A percentile compares a stretch with the other conserved stretches of the same genome.
These are phyloP conservation scores for Hedychridium roseum DNA, from an alignment of 2,888 invertebrate species.

Conservation along the genomic window DNA sequence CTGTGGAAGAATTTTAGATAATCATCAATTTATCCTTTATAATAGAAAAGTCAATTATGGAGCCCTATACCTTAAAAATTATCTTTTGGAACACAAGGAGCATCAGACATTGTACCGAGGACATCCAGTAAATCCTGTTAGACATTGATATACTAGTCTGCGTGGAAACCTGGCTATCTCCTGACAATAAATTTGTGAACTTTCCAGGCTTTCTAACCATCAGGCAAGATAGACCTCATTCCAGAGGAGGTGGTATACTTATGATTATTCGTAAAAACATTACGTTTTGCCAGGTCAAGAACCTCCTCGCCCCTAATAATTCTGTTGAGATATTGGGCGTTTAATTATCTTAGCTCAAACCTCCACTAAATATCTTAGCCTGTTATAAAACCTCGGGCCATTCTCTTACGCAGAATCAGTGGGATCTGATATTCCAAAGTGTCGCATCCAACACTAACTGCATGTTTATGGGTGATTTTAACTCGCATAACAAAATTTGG, in stretches of 20 bases:
- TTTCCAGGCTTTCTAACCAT: too few species aligned
- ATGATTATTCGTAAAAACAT: conserved; percentile 13
- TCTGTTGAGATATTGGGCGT: conserved; percentile 9
- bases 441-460: neutral
- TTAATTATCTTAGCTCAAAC: conserved; percentile 1
- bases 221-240: too few species aligned
- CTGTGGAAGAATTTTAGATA: too few species aligned
- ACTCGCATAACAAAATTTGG: conserved; percentile 8
- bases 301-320: neutral
- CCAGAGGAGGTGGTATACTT: conserved; percentile 12
- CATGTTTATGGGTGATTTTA: conserved; percentile 12
- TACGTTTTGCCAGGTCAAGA: conserved; percentile 1
- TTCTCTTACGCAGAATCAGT: conserved; percentile 4
- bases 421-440: conserved; percentile 8
- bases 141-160: too few species aligned
- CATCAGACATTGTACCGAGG: too few species aligned
- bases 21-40: too few species aligned
- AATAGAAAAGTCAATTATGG: too few species aligned
- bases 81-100: too few species aligned
- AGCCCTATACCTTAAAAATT: too few species aligned
- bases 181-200: too few species aligned
- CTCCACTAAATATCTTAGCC: conserved; percentile 2
- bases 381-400: conserved; percentile 12
- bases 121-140: too few species aligned
- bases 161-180: too few species aligned